Evolutionary conservation across 2,888 invertebrate species (phyloP).

Genomic region (Noctua fimbriata): DNA sequence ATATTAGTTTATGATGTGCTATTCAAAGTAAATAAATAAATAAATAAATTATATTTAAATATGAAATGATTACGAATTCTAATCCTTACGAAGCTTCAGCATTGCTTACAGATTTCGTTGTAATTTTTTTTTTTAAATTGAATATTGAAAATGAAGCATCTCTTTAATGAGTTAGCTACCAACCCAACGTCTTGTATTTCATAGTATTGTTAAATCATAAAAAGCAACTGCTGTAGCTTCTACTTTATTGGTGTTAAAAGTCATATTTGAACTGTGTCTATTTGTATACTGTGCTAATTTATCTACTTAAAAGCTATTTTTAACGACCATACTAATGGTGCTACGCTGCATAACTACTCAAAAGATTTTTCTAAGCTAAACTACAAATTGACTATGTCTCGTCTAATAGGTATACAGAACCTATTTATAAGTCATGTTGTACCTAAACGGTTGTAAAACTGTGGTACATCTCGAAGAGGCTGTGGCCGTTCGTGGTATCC

Average conservation of each 20-base stretch:
- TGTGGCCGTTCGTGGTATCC: conserved; percentile 50
- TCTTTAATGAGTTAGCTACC: background rate
- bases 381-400: conserved; percentile 28
- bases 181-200: background rate
- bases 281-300: background rate
- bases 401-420: conserved; percentile 16
- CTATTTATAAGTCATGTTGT: conserved; percentile 37
- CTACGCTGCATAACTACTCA: conserved; percentile 16
- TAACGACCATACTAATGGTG: conserved; percentile 2
- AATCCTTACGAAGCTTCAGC: conserved; percentile 12
- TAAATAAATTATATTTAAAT: background rate
- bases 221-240: conserved; percentile 22
- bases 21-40: conserved; percentile 25
- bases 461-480: conserved; percentile 45
- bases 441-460: conserved; percentile 60
- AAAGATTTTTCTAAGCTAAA: conserved; percentile 13
- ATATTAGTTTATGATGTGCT: conserved; percentile 28
- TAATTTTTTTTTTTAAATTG: background rate
- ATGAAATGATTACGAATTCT: background rate
- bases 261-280: background rate
- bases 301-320: conserved; percentile 30
- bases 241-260: background rate
- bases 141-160: background rate
- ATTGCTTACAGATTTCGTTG: background rate
- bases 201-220: background rate